A percentile compares a stretch with the other conserved stretches of the same genome.
Evolutionary conservation across 2,888 invertebrate genomes (phyloP).

Genomic region (Microctonus aethiopoides): DNA sequence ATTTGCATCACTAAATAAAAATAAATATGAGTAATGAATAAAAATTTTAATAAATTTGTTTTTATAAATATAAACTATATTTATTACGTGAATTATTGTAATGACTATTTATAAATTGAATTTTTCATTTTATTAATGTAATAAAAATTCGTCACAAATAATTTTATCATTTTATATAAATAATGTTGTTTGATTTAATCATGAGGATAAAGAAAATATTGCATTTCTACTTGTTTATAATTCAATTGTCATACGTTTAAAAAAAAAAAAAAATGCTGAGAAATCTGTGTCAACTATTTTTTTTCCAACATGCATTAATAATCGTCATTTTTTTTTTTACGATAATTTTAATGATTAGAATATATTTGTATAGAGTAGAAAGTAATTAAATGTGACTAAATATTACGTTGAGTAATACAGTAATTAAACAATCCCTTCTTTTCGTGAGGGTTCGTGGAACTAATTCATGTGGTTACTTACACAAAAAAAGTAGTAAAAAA

Average conservation of each 20-base stretch:
- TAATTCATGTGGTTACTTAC: background rate
- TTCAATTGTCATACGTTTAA: background rate
- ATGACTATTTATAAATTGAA: too few species aligned
- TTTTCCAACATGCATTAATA: too few species aligned
- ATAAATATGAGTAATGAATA: too few species aligned
- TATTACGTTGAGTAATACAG: conserved; percentile 7
- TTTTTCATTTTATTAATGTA: too few species aligned
- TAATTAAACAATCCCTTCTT: background rate
- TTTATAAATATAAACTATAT: too few species aligned
- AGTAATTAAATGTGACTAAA: conserved; percentile 15
- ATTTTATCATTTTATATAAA: background rate
- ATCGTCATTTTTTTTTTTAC: too few species aligned
- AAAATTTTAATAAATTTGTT: background rate
- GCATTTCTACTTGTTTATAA: background rate
- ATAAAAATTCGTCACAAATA: background rate
- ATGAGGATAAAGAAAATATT: background rate
- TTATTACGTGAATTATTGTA: background rate
- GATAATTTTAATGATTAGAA: background rate
- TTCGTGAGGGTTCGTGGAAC: conserved; percentile 9
- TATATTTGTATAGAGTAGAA: conserved; percentile 5
- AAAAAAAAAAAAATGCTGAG: background rate
- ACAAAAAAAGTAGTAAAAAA: background rate
- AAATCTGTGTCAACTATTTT: background rate
- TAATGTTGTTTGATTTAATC: background rate
- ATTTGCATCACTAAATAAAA: too few species aligned